Conservation (phyloP, 2,888 invertebrate species). For the Drosophila buzzatii region DNA sequence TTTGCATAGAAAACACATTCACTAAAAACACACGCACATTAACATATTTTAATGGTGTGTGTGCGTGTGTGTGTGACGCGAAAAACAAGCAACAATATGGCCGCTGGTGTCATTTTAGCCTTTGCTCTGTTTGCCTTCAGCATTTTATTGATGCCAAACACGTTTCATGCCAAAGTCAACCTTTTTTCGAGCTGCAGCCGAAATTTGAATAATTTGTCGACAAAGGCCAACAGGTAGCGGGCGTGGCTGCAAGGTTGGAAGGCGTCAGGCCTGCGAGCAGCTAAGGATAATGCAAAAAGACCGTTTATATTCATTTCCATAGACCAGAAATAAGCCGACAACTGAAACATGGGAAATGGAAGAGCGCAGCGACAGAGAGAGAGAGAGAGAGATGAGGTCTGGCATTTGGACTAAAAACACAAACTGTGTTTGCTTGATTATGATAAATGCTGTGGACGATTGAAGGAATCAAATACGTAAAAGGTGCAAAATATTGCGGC, state of each 20-base stretch:
- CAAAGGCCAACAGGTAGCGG: conserved; percentile 51
- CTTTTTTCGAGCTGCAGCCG: conserved; percentile 49
- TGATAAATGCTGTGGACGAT: conserved; percentile 44
- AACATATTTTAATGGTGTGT: conserved; percentile 59
- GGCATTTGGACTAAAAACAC: conserved; percentile 6
- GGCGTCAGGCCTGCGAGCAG: neutral
- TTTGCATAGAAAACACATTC: conserved; percentile 76
- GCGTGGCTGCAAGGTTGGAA: neutral
- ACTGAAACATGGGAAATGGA: neutral
- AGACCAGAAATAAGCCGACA: conserved; percentile 28
- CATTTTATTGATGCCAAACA: conserved; percentile 75
- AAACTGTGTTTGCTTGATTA: conserved; percentile 32
- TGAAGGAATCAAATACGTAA: conserved; percentile 5
- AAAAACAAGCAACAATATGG: conserved; percentile 66
- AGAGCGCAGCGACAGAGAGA: neutral
- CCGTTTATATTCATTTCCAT: conserved; percentile 58
- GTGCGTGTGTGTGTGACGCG: conserved; percentile 20
- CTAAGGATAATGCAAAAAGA: conserved; percentile 29
- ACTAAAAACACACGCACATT: conserved; percentile 55
- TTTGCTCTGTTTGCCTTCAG: conserved; percentile 58
- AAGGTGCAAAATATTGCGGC: conserved; percentile 16
- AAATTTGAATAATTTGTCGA: conserved; percentile 62
- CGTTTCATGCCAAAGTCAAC: conserved; percentile 63
- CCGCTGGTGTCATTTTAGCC: conserved; percentile 77
- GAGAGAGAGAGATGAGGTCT: neutral